Conservation (phyloP, 2,888 invertebrate species). For the Aromia moschata region DNA sequence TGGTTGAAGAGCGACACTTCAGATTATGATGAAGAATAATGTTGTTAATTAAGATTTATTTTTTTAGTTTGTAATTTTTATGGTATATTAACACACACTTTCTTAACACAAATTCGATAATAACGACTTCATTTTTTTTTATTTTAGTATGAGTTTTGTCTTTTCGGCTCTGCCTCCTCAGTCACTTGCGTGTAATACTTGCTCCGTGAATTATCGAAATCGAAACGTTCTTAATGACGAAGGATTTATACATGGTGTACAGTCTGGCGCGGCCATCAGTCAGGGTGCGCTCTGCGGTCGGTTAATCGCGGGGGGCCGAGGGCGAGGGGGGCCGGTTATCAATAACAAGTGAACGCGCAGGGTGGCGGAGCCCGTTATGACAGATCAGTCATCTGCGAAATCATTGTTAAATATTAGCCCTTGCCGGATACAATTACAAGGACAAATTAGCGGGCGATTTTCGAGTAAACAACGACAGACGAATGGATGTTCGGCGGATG, state of each 20-base stretch:
- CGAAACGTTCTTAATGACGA: constrained; percentile 23
- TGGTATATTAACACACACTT: too few relatives aligned
- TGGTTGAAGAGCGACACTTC: too few relatives aligned
- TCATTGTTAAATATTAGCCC: constrained; percentile 50
- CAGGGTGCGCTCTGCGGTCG: constrained; percentile 39
- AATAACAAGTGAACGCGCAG: constrained; percentile 53
- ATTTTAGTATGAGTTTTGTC: too few relatives aligned
- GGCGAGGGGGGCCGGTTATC: too few relatives aligned
- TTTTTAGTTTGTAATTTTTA: too few relatives aligned
- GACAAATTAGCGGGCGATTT: constrained; percentile 49
- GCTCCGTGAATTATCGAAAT: background rate
- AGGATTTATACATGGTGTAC: constrained; percentile 27
- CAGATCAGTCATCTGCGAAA: constrained; percentile 54
- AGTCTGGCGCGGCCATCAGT: constrained; percentile 36
- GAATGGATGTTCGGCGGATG: too few relatives aligned
- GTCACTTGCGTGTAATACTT: too few relatives aligned
- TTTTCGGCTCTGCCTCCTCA: too few relatives aligned
- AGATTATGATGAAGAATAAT: too few relatives aligned
- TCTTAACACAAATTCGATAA: too few relatives aligned
- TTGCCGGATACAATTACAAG: constrained; percentile 51
- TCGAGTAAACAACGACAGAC: constrained; percentile 38
- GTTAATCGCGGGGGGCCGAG: constrained; percentile 40
- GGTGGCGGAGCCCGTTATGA: constrained; percentile 54
- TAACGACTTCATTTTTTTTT: too few relatives aligned
- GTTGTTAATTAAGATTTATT: too few relatives aligned